Conservation (phyloP, 1,140 invertebrate species). For the Calliphora vicina region DNA sequence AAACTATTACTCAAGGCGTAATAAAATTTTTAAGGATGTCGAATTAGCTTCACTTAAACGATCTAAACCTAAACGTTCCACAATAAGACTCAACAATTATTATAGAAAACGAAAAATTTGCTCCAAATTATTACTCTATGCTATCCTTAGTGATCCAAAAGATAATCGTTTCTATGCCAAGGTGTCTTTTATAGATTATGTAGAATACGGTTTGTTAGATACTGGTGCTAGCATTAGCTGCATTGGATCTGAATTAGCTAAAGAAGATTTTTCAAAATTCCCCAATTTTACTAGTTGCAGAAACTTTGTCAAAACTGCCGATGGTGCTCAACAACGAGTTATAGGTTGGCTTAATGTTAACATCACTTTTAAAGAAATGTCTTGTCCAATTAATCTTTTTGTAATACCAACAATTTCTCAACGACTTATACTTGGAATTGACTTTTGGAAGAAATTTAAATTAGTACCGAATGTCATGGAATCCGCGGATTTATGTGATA, state of each 20-base stretch:
- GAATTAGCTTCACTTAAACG: background rate
- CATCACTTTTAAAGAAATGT: background rate
- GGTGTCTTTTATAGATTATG: conserved; percentile 15
- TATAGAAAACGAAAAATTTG: background rate
- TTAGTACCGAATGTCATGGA: background rate
- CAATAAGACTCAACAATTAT: background rate
- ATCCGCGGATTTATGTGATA: background rate
- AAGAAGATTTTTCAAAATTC: background rate
- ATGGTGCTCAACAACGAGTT: conserved; percentile 13
- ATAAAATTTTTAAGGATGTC: background rate
- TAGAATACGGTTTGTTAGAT: conserved; percentile 33
- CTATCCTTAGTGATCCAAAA: background rate
- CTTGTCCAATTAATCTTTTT: background rate
- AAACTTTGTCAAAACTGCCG: conserved; percentile 25
- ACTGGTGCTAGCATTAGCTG: conserved; percentile 35
- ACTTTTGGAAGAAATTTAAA: background rate
- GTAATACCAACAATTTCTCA: background rate
- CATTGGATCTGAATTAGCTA: conserved; percentile 21
- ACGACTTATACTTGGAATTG: background rate
- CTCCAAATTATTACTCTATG: background rate
- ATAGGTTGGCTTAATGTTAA: background rate
- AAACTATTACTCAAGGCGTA: background rate
- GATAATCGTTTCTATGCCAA: conserved; percentile 29
- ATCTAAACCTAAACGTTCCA: background rate
- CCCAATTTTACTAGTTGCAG: background rate